These are phyloP conservation scores for Iphiclides podalirius DNA, from an alignment of 2,888 invertebrate species.

Conservation along the genomic window DNA sequence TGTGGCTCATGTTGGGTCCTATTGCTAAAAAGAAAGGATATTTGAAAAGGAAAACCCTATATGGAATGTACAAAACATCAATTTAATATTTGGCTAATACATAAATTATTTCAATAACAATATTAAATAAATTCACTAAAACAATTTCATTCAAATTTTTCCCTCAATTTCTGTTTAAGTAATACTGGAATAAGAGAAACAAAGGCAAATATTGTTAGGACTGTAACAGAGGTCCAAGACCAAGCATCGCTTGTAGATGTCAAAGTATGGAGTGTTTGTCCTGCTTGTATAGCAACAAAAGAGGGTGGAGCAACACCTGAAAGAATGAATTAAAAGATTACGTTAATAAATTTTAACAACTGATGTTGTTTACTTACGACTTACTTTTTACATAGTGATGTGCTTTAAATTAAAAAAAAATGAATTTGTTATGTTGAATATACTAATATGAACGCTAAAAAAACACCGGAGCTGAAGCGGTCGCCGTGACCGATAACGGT, in stretches of 20 bases:
- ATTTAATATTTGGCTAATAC: constrained; percentile 32
- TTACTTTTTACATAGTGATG: no score
- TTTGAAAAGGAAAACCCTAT: constrained; percentile 16
- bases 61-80: constrained; percentile 60
- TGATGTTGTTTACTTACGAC: no score
- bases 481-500: no score
- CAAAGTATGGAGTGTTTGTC: constrained; percentile 95
- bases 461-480: no score
- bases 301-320: constrained; percentile 98
- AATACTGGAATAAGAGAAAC: constrained; percentile 93
- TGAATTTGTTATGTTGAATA: no score
- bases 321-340: constrained; percentile 29
- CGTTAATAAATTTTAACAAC: no score
- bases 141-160: constrained; percentile 85
- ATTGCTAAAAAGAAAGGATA: constrained; percentile 74
- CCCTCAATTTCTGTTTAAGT: constrained; percentile 88
- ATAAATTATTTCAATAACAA: constrained; percentile 27
- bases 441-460: no score
- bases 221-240: constrained; percentile 91
- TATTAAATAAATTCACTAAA: constrained; percentile 54
- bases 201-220: constrained; percentile 88
- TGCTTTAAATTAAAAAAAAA: no score
- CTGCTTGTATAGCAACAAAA: constrained; percentile 98
- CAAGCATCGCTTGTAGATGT: constrained; percentile 93
- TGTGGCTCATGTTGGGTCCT: constrained; percentile 86